Conservation (phyloP, 2,113 vertebrate species). For the Rhodinocichla rosea region DNA sequence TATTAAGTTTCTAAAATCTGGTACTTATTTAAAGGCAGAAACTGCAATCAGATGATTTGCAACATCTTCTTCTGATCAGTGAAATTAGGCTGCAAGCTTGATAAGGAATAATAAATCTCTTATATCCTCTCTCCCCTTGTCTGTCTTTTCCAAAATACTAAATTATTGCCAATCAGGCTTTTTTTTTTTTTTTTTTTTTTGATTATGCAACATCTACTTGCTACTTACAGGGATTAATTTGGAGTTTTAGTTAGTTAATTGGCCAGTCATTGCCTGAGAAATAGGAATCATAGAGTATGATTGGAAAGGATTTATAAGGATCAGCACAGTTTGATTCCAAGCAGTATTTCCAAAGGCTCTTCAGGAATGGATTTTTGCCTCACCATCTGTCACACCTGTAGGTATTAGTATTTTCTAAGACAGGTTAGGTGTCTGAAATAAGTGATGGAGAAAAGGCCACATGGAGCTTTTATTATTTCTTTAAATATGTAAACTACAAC, state of each 20-base stretch:
- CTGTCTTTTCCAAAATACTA: background rate
- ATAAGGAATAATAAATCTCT: background rate
- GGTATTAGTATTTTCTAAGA: background rate
- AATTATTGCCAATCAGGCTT: background rate
- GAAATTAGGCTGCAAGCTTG: background rate
- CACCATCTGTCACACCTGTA: background rate
- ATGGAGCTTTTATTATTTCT: background rate
- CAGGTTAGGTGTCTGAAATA: background rate
- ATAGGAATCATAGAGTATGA: background rate
- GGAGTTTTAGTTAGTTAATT: background rate
- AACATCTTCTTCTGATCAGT: background rate
- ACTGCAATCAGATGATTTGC: background rate
- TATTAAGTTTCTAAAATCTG: background rate
- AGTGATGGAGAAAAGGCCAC: background rate
- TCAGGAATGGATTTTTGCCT: background rate
- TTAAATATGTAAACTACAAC: background rate
- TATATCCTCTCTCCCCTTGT: background rate
- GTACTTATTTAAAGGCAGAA: background rate
- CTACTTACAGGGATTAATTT: background rate
- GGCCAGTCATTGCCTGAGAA: background rate
- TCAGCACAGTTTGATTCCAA: background rate
- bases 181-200: background rate
- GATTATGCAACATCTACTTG: background rate
- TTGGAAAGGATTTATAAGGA: background rate
- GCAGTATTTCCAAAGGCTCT: background rate